A percentile compares a stretch with the other conserved stretches of the same genome.
phyloP scores from a whole-genome alignment of 2,888 invertebrate species.

The Scaptomyza polygonia region DNA sequence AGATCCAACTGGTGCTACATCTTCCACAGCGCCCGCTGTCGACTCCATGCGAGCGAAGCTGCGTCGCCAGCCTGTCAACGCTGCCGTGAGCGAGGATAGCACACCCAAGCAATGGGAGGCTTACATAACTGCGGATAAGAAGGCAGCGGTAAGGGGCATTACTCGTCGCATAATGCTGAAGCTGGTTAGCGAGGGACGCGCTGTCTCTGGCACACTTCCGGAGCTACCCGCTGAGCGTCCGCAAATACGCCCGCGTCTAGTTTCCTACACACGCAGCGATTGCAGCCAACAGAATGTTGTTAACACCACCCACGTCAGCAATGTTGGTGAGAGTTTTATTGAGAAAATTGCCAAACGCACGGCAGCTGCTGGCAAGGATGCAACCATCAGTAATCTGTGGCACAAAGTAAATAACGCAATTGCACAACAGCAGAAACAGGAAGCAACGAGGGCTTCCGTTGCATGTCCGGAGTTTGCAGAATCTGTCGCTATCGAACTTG shows the following conservation, averaged over 20 bases:
- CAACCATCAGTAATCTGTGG: conserved; percentile 74
- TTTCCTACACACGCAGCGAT: conserved; percentile 66
- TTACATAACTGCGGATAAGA: conserved; percentile 62
- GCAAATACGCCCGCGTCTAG: conserved; percentile 79
- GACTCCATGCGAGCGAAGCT: conserved; percentile 65
- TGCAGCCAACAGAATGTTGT: conserved; percentile 41
- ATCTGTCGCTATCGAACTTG: background rate
- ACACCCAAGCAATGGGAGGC: conserved; percentile 53
- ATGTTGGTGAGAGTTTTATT: conserved; percentile 76
- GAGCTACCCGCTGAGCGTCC: conserved; percentile 83
- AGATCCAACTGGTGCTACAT: conserved; percentile 50
- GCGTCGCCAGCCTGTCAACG: conserved; percentile 52
- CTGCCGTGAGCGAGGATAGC: conserved; percentile 34
- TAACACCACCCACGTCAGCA: conserved; percentile 28
- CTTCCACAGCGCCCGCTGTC: conserved; percentile 24
- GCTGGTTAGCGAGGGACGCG: conserved; percentile 76
- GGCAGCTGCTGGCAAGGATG: conserved; percentile 67
- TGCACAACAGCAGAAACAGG: conserved; percentile 65
- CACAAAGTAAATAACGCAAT: conserved; percentile 78
- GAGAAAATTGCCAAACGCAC: conserved; percentile 81
- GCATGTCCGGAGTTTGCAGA: conserved; percentile 39
- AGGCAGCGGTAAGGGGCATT: conserved; percentile 66
- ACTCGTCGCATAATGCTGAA: conserved; percentile 72
- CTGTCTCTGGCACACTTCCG: conserved; percentile 81
- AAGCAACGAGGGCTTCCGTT: conserved; percentile 53